These are phyloP conservation scores for Danaus melanippus DNA, from an alignment of 1,140 invertebrate genomes.

Conservation along the genomic window DNA sequence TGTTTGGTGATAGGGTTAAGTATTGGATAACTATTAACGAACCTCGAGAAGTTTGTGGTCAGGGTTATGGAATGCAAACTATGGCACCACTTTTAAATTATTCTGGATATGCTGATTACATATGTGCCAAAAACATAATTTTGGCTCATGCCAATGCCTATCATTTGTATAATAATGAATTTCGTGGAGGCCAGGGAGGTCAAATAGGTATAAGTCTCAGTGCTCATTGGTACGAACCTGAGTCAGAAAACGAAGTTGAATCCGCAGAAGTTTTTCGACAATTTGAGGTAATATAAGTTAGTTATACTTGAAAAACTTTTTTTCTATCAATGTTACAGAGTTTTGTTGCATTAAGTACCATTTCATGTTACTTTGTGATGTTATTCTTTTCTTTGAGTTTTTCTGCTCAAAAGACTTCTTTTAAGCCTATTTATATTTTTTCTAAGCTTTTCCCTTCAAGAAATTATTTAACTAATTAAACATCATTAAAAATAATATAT, in stretches of 20 bases:
- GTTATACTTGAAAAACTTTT: too few relatives aligned
- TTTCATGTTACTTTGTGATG: conserved; percentile 12
- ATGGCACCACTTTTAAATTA: conserved; percentile 68
- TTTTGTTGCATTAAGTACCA: too few relatives aligned
- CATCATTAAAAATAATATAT: background rate
- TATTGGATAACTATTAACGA: conserved; percentile 82
- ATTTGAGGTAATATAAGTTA: conserved; percentile 47
- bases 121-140: conserved; percentile 48
- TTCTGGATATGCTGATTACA: conserved; percentile 69
- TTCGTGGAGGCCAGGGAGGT: conserved; percentile 42
- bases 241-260: conserved; percentile 53
- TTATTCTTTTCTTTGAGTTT: background rate
- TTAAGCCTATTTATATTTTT: background rate
- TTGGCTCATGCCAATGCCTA: conserved; percentile 62
- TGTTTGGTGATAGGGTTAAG: conserved; percentile 76
- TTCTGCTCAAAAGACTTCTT: background rate
- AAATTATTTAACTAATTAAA: too few relatives aligned
- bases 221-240: conserved; percentile 61
- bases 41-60: conserved; percentile 73
- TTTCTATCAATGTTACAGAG: too few relatives aligned
- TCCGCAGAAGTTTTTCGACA: conserved; percentile 65
- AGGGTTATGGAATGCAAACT: conserved; percentile 70
- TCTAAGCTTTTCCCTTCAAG: background rate
- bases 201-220: conserved; percentile 71
- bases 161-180: conserved; percentile 73